A percentile compares a stretch with the other conserved stretches of the same genome.
Conservation (phyloP, 1,140 invertebrate genomes). For the Caenorhabditis latens region DNA sequence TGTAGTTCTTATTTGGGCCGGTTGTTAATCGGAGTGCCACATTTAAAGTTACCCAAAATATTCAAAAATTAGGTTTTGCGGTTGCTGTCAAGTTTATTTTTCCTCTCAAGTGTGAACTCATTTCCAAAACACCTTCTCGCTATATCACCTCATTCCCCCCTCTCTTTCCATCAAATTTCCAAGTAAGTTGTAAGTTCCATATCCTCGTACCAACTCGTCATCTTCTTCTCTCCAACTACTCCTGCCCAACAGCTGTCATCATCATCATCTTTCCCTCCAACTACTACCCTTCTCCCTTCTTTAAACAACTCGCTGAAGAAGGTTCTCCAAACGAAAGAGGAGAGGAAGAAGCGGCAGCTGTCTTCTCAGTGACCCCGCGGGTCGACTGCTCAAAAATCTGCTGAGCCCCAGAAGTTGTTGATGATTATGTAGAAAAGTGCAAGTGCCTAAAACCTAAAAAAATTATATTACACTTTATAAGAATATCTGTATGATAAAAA, state of each 20-base stretch:
- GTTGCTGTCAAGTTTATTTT: too few relatives aligned
- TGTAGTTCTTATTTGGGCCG: too few relatives aligned
- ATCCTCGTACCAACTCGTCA: neutral
- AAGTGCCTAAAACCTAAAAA: neutral
- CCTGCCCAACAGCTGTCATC: conserved; percentile 19
- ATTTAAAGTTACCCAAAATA: too few relatives aligned
- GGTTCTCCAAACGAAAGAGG: neutral
- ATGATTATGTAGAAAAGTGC: neutral
- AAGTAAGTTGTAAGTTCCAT: neutral
- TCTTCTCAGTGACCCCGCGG: neutral
- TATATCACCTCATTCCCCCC: too few relatives aligned
- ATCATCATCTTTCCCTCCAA: conserved; percentile 6
- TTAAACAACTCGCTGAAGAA: conserved; percentile 27
- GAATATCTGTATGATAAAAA: neutral
- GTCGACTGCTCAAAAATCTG: neutral
- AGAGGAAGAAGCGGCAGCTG: conserved; percentile 29
- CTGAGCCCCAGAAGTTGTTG: neutral
- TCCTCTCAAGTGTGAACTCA: too few relatives aligned
- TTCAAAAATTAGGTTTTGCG: too few relatives aligned
- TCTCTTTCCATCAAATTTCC: neutral
- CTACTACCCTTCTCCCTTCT: neutral
- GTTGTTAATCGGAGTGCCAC: too few relatives aligned
- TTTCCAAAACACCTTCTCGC: too few relatives aligned
- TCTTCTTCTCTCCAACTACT: neutral
- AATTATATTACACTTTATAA: neutral